Evolutionary conservation across 2,113 vertebrate species (phyloP).

Genomic region (Takifugu bimaculatus): DNA sequence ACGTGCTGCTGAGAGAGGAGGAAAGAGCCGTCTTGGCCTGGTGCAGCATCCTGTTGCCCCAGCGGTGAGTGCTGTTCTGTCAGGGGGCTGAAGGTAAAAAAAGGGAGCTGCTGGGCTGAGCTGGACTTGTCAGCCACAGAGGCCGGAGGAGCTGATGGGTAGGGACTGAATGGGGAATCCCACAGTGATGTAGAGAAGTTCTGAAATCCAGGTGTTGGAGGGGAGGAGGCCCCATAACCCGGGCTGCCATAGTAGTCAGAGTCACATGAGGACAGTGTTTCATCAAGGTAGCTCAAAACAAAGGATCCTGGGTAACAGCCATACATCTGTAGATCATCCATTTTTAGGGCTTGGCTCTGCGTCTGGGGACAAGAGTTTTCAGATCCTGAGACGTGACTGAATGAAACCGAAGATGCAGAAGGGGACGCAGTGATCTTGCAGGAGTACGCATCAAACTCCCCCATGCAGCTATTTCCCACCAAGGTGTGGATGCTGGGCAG

Average conservation of each 20-base stretch:
- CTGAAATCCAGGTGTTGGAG: slow-evolving; percentile 82
- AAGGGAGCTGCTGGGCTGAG: slow-evolving; percentile 74
- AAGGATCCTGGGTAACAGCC: slow-evolving; percentile 88
- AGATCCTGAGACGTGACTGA: slow-evolving; percentile 39
- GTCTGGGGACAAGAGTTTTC: slow-evolving; percentile 62
- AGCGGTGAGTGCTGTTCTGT: slow-evolving; percentile 67
- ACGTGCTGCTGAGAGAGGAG: slow-evolving; percentile 65
- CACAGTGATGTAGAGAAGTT: slow-evolving; percentile 69
- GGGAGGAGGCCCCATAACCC: slow-evolving; percentile 76
- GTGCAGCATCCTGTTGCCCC: slow-evolving; percentile 55
- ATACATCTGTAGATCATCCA: slow-evolving; percentile 91
- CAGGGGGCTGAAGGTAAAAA: slow-evolving; percentile 80
- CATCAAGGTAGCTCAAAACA: slow-evolving; percentile 77
- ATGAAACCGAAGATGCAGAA: slow-evolving; percentile 51
- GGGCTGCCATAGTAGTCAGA: slow-evolving; percentile 91
- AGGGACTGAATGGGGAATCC: slow-evolving; percentile 85
- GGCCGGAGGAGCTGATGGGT: slow-evolving; percentile 73
- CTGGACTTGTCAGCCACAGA: slow-evolving; percentile 73
- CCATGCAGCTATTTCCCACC: slow-evolving; percentile 84
- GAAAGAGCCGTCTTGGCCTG: slow-evolving; percentile 73
- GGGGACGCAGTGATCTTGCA: slow-evolving; percentile 78
- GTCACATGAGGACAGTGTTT: slow-evolving; percentile 87
- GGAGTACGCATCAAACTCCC: slow-evolving; percentile 89
- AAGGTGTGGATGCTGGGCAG: slow-evolving; percentile 93
- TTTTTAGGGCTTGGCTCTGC: slow-evolving; percentile 77